A percentile compares a stretch with the other conserved stretches of the same genome.
Evolutionary conservation across 2,113 vertebrate species (phyloP).

Genomic region (Seriola rivoliana): DNA sequence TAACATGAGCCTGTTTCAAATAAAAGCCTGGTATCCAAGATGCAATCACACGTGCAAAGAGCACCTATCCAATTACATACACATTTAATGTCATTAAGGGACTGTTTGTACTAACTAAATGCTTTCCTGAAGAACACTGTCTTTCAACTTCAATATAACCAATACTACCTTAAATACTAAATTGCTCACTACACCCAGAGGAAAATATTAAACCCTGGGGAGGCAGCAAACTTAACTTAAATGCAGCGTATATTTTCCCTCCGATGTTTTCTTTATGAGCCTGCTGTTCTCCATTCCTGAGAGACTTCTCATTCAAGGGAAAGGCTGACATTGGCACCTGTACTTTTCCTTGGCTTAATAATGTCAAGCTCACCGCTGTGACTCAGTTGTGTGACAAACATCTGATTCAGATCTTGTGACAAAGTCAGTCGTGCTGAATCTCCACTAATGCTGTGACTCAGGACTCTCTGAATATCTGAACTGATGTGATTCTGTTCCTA

Average conservation of each 20-base stretch:
- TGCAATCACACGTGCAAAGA: background rate
- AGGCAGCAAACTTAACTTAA: background rate
- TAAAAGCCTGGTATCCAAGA: background rate
- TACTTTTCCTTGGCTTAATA: constrained; percentile 41
- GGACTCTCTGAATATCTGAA: constrained; percentile 27
- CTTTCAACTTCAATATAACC: background rate
- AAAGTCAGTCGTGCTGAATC: constrained; percentile 27
- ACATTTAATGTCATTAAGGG: background rate
- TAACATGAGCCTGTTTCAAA: background rate
- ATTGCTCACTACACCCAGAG: background rate
- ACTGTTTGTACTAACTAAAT: background rate
- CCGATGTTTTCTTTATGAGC: constrained; percentile 15
- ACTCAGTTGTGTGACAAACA: constrained; percentile 61
- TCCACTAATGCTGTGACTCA: constrained; percentile 59
- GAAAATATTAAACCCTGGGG: background rate
- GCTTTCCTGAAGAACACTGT: background rate
- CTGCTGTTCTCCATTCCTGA: constrained; percentile 2
- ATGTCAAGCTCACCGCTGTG: constrained; percentile 41
- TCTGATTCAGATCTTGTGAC: constrained; percentile 66
- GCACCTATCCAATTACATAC: background rate
- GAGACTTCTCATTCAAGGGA: constrained; percentile 30
- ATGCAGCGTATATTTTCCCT: background rate
- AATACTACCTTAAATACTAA: background rate
- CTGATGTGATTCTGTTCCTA: constrained; percentile 8
- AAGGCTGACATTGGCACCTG: constrained; percentile 56